Evolutionary conservation across 2,113 vertebrate genomes (phyloP), one percentile per base, ranked within the genome.

Genomic region (Camelus bactrianus): DNA sequence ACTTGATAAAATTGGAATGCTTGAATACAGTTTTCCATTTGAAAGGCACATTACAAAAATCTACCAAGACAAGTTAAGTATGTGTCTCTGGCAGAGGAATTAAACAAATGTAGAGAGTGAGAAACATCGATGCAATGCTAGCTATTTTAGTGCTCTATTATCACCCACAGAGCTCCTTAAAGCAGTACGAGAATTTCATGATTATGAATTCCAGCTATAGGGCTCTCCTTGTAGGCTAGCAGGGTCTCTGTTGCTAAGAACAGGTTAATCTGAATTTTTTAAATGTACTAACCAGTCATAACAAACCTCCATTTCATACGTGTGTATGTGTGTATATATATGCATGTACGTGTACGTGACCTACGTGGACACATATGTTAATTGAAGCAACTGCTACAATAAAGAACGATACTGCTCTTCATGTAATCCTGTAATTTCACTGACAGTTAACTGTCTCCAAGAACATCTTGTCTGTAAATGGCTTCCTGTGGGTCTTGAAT

Each of bases 1-100:
- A 93, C 87, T 97, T 95, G 93, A 97, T 97, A 94, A 97, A 96
- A 95, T 50, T 97, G 94, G 90, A 97, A 95, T 96, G 79, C 83
- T 87, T 89, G 42, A 92, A 82, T 88, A 89, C 54, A 88, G 88
- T 95, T 97, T 97, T 95, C 87, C 95, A 94, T 97, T 90, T 98
- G 95, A 98, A 91, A 97, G 79, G 94, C 80, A 88, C 69, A 92
- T 97, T 95, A 93, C 70, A 91, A 95, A 96, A 95, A 97, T 79
- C 94, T 89, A 96, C 89, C 91, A 92, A 97, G 93, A 93, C 87
- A 87, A 97, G 82, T 95, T 95, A 98, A 97, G 79, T 84, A 97
- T 97, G 92, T 95, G 93, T 97, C 87, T 96, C 90, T 96, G 96
- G 94, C 93, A 95, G 88, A 94, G 62, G 75, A 94, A 86, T 94